Percentiles rank a stretch among this genome's conserved stretches.
Evolutionary conservation across 2,888 invertebrate genomes (phyloP).

Genomic region (Stratiomys singularior): DNA sequence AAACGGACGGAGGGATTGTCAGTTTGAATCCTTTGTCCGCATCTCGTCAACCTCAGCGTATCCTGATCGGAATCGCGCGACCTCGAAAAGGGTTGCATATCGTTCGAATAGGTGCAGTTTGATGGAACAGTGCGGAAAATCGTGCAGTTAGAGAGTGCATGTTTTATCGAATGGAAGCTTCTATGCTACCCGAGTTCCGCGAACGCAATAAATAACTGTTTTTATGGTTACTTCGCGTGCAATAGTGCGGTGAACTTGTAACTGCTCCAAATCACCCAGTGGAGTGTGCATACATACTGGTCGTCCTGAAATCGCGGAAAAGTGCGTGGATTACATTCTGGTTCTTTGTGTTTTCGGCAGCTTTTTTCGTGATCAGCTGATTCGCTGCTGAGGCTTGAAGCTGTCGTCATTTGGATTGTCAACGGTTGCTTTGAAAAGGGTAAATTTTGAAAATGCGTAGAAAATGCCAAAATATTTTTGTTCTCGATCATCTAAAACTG

Average conservation of each 20-base stretch:
- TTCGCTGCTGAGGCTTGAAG: background rate
- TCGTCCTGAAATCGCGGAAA: background rate
- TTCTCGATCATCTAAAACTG: too few species aligned
- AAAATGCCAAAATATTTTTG: too few species aligned
- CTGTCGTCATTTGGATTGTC: slow-evolving; percentile 8
- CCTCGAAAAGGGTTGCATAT: background rate
- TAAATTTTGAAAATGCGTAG: slow-evolving; percentile 2
- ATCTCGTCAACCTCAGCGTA: background rate
- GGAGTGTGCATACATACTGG: background rate
- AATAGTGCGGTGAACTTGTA: background rate
- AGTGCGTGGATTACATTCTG: background rate
- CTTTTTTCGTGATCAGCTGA: slow-evolving; percentile 12
- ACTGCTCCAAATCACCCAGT: background rate
- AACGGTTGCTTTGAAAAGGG: background rate
- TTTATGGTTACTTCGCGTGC: slow-evolving; percentile 32
- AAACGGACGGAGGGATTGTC: slow-evolving; percentile 17
- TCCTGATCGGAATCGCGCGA: background rate
- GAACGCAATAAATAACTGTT: background rate
- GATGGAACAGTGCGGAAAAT: too few species aligned
- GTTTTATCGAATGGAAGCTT: slow-evolving; percentile 2
- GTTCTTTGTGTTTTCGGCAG: background rate
- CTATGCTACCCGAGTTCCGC: background rate
- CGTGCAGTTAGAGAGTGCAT: background rate
- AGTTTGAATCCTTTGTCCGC: background rate
- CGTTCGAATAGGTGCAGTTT: background rate